A percentile compares a stretch with the other conserved stretches of the same genome.
Evolutionary conservation across 2,888 invertebrate species (phyloP).

Genomic region (Stegophylla sp.): DNA sequence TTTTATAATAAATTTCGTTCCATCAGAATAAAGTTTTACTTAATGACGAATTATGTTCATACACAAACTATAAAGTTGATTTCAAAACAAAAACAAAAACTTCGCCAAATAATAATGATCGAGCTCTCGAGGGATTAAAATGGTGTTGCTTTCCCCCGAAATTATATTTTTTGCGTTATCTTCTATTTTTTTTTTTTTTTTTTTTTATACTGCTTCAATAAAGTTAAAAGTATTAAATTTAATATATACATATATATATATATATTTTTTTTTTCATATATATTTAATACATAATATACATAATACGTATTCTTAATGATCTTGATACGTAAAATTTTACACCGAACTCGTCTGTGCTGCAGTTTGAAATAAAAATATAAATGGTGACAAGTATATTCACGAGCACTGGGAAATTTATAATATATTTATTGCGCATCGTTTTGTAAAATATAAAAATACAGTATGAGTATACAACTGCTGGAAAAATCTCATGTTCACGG

Average conservation of each 20-base stretch:
- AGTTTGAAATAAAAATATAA: not conserved
- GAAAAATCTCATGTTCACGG: not conserved
- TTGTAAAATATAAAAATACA: not conserved
- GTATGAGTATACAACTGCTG: too few species aligned
- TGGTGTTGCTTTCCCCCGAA: not conserved
- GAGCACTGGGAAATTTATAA: not conserved
- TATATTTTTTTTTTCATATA: not conserved
- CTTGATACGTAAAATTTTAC: not conserved
- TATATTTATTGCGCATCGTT: not conserved
- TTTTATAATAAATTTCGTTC: constrained; percentile 5
- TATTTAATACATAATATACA: not conserved
- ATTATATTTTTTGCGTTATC: not conserved
- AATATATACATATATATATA: not conserved
- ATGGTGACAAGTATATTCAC: not conserved
- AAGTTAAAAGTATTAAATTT: not conserved
- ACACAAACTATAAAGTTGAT: not conserved
- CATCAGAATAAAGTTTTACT: not conserved
- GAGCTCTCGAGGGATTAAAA: not conserved
- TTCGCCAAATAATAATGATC: not conserved
- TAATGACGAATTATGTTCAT: not conserved
- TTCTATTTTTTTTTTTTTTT: not conserved
- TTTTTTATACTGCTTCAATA: not conserved
- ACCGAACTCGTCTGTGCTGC: too few species aligned
- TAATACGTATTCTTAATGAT: not conserved
- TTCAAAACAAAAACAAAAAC: not conserved